These are phyloP conservation scores for Gymnogyps californianus DNA, from an alignment of 2,113 vertebrate species.

Conservation along the genomic window DNA sequence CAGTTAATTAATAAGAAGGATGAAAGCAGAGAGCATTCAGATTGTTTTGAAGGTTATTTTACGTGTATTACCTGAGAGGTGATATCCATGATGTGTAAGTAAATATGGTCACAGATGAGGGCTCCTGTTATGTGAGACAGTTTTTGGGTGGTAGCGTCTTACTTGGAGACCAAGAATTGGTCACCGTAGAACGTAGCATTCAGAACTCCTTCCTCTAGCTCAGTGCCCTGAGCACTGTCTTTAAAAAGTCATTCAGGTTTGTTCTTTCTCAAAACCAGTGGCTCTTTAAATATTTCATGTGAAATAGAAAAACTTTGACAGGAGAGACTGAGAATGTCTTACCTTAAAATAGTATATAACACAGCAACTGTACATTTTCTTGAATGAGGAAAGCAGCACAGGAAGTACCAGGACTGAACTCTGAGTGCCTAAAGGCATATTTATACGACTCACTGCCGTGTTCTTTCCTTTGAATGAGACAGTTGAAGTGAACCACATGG, in stretches of 20 bases:
- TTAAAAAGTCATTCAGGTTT: background rate
- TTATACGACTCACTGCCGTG: background rate
- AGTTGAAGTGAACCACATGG: background rate
- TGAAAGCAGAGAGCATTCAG: background rate
- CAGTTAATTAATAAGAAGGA: background rate
- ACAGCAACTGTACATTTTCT: background rate
- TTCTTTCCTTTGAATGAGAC: background rate
- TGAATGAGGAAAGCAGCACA: background rate
- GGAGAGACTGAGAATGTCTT: background rate
- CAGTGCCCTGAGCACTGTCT: background rate
- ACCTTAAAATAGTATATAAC: background rate
- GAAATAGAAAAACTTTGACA: background rate
- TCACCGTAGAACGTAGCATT: accelerated
- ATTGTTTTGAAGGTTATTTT: background rate
- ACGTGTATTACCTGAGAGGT: background rate
- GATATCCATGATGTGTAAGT: background rate
- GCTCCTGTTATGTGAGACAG: background rate
- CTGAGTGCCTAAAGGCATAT: background rate
- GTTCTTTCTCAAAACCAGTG: background rate
- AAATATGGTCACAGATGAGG: background rate
- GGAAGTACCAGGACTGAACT: background rate
- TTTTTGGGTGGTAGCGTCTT: background rate
- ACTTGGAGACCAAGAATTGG: background rate
- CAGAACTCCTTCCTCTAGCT: background rate
- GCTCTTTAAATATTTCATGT: background rate